phyloP scores from a whole-genome alignment of 2,113 vertebrate genomes.

The Pao palembangensis region DNA sequence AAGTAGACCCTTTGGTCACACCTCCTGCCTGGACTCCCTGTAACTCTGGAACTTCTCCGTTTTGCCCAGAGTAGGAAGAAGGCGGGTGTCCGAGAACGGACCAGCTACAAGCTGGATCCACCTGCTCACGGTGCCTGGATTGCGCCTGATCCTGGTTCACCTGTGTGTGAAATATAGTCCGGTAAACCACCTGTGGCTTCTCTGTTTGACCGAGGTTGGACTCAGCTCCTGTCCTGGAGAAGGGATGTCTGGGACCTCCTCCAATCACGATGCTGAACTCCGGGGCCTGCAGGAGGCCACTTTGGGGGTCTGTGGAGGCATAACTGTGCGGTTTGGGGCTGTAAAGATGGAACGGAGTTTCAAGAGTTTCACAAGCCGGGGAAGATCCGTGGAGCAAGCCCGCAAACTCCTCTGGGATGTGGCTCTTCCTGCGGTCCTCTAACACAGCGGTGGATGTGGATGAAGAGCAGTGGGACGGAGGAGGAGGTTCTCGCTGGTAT shows the following conservation, averaged over 20 bases:
- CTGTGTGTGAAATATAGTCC: conserved; percentile 91
- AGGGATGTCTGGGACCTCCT: conserved; percentile 34
- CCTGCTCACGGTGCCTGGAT: conserved; percentile 25
- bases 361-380: conserved; percentile 88
- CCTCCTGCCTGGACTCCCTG: conserved; percentile 70
- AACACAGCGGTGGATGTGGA: conserved; percentile 45
- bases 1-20: conserved; percentile 58
- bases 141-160: conserved; percentile 74
- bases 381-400: conserved; percentile 96
- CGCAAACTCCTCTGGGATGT: conserved; percentile 87
- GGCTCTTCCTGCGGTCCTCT: conserved; percentile 81
- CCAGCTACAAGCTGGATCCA: conserved; percentile 40
- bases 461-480: conserved; percentile 33
- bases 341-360: conserved; percentile 91
- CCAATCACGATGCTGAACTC: conserved; percentile 56
- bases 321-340: conserved; percentile 71
- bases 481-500: conserved; percentile 55
- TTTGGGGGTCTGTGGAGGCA: conserved; percentile 54
- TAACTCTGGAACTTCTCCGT: conserved; percentile 72
- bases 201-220: conserved; percentile 31
- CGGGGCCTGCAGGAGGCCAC: conserved; percentile 67
- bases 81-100: conserved; percentile 29
- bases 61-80: conserved; percentile 43
- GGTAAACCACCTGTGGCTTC: conserved; percentile 89
- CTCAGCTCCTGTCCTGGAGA: conserved; percentile 29